Evolutionary conservation across 2,888 invertebrate species (phyloP).

Genomic region (Eucriotettix oculatus): DNA sequence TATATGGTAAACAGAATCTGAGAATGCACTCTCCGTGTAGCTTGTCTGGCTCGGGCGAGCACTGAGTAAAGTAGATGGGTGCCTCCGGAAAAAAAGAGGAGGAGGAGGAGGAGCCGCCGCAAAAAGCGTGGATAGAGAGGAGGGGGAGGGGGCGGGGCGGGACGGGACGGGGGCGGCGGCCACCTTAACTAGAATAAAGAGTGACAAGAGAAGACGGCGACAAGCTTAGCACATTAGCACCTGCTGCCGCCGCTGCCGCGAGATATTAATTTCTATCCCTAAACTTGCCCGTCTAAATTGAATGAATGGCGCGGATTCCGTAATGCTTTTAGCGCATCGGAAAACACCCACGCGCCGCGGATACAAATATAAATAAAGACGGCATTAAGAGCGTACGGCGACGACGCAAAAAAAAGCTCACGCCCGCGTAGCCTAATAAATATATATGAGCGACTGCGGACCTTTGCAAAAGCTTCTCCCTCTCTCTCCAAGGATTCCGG

Average conservation of each 20-base stretch:
- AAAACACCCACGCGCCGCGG: background rate
- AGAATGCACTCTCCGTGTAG: conserved; percentile 26
- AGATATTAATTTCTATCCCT: too few species aligned
- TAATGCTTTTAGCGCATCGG: conserved; percentile 7
- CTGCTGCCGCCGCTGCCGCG: too few species aligned
- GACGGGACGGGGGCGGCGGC: conserved; percentile 9
- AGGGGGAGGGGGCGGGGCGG: background rate
- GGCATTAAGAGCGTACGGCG: too few species aligned
- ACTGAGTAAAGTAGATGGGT: conserved; percentile 9
- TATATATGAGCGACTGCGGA: too few species aligned
- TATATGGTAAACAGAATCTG: conserved; percentile 31
- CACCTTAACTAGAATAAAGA: conserved; percentile 9
- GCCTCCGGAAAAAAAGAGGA: background rate
- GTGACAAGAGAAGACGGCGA: conserved; percentile 6
- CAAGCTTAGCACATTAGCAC: conserved; percentile 9
- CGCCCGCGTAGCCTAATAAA: too few species aligned
- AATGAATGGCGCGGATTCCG: conserved; percentile 7
- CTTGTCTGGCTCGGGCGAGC: conserved; percentile 2
- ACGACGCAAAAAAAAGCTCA: too few species aligned
- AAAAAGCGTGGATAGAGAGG: conserved; percentile 7
- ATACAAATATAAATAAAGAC: too few species aligned
- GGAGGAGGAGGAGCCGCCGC: conserved; percentile 1
- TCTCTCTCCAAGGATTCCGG: too few species aligned
- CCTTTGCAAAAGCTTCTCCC: too few species aligned
- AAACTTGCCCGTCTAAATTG: background rate